These are phyloP conservation scores for Cyanoderma ruficeps DNA, from an alignment of 2,113 vertebrate species.

Conservation along the genomic window DNA sequence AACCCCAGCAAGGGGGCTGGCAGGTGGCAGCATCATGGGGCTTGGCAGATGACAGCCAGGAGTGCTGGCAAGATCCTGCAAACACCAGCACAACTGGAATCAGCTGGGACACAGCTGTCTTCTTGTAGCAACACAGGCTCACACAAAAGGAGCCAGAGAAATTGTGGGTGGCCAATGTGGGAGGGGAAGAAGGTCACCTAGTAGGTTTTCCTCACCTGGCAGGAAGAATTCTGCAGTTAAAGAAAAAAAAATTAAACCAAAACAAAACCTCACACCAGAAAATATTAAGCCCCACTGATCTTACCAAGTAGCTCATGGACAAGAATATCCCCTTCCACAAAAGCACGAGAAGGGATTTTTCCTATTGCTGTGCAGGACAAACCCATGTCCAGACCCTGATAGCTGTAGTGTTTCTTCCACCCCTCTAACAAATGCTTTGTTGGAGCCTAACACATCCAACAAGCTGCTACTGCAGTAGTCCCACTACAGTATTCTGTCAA, in stretches of 20 bases:
- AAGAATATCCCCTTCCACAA: neutral
- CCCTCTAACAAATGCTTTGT: neutral
- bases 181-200: neutral
- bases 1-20: neutral
- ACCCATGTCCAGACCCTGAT: neutral
- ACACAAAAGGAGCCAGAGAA: neutral
- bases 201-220: neutral
- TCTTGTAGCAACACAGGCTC: rapidly evolving
- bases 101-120: rapidly evolving
- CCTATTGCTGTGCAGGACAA: neutral
- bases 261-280: neutral
- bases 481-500: rapidly evolving
- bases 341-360: rapidly evolving
- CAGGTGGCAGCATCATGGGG: rapidly evolving
- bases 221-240: neutral
- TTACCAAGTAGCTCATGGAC: neutral
- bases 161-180: neutral
- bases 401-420: neutral
- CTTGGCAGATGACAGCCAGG: neutral
- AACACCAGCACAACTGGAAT: neutral
- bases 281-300: neutral
- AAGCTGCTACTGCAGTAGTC: neutral
- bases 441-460: neutral
- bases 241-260: neutral
- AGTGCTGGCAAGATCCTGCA: neutral